phyloP scores from a whole-genome alignment of 2,797 vertebrate genomes.

The Lacerta agilis region DNA sequence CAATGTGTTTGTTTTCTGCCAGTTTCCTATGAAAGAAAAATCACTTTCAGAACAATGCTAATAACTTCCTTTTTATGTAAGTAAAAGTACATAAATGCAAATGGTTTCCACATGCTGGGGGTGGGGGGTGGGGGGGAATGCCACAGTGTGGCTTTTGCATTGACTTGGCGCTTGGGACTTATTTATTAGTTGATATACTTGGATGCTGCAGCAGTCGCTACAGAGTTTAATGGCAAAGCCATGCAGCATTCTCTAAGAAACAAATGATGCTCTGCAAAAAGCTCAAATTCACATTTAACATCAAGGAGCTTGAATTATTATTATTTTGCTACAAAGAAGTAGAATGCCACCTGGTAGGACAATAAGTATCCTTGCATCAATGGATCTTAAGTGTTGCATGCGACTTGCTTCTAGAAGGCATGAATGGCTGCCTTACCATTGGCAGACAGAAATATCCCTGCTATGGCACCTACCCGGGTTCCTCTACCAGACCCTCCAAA shows the following conservation, averaged over 20 bases:
- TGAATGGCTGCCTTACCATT: neutral
- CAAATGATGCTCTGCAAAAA: constrained; percentile 61
- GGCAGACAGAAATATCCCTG: neutral
- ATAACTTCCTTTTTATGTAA: constrained; percentile 56
- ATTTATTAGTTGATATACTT: constrained; percentile 73
- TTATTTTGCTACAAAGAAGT: constrained; percentile 2
- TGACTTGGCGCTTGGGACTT: constrained; percentile 66
- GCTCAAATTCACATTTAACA: constrained; percentile 55
- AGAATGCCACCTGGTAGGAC: neutral
- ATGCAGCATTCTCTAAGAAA: constrained; percentile 63
- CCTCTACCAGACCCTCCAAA: no score
- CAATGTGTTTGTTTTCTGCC: constrained; percentile 59
- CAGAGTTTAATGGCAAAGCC: constrained; percentile 57
- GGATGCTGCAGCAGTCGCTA: constrained; percentile 64
- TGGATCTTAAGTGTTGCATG: neutral
- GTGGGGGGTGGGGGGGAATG: constrained; percentile 55
- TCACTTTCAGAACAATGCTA: constrained; percentile 63
- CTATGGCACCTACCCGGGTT: neutral
- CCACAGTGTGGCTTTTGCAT: constrained; percentile 52
- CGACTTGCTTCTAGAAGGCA: neutral
- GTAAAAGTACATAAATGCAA: constrained; percentile 52
- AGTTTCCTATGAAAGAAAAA: constrained; percentile 70
- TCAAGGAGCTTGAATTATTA: constrained; percentile 42
- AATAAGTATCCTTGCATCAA: neutral
- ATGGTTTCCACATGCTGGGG: constrained; percentile 70